Evolutionary conservation across 2,797 vertebrate species (phyloP).

Genomic region (Argya squamiceps): DNA sequence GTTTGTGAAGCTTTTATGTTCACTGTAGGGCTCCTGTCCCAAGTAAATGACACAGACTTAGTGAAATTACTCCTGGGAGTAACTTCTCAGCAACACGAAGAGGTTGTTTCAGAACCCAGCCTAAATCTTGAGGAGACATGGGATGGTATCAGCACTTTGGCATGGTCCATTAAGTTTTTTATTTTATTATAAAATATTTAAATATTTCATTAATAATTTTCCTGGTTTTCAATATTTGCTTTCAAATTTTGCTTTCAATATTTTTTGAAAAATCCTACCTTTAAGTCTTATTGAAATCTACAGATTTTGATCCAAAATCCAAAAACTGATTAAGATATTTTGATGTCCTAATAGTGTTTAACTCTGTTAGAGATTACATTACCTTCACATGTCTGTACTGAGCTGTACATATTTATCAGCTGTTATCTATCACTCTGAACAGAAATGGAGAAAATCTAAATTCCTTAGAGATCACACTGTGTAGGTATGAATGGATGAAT

Average conservation of each 20-base stretch:
- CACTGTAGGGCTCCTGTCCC: background rate
- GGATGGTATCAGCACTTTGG: background rate
- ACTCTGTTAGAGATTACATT: background rate
- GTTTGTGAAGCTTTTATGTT: background rate
- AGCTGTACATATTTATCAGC: background rate
- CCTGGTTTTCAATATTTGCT: background rate
- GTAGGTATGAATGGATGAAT: background rate
- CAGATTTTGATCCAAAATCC: background rate
- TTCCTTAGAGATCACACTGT: background rate
- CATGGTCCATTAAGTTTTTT: background rate
- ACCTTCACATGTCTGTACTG: background rate
- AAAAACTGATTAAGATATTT: background rate
- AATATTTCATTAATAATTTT: background rate
- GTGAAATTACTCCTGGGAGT: background rate
- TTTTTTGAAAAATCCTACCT: background rate
- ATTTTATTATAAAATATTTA: background rate
- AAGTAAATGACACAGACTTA: background rate
- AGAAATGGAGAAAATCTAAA: background rate
- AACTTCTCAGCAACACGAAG: background rate
- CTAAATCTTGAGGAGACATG: background rate
- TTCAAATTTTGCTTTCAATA: background rate
- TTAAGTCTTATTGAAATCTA: background rate
- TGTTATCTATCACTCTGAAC: background rate
- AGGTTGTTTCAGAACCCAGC: background rate
- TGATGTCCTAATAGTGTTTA: background rate